Evolutionary conservation across 2,888 invertebrate genomes (phyloP).

Genomic region (Apoderus coryli): DNA sequence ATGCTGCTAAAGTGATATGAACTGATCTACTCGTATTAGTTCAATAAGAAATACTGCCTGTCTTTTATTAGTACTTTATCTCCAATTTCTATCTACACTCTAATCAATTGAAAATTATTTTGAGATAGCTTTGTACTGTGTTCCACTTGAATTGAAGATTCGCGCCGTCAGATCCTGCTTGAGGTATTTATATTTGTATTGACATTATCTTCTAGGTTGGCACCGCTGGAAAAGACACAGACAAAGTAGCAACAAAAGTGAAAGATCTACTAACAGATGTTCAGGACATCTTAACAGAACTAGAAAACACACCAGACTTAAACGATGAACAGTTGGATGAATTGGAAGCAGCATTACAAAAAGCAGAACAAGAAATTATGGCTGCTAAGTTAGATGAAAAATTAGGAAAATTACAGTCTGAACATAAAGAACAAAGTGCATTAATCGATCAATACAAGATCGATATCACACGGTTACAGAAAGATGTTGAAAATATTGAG

Average conservation of each 20-base stretch:
- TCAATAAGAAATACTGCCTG: too few species aligned
- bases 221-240: constrained; percentile 71
- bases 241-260: constrained; percentile 68
- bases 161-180: too few species aligned
- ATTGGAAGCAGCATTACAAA: constrained; percentile 44
- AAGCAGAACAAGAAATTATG: constrained; percentile 55
- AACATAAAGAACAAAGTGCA: constrained; percentile 37
- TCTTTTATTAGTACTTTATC: too few species aligned
- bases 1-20: too few species aligned
- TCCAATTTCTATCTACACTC: too few species aligned
- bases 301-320: constrained; percentile 59
- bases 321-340: constrained; percentile 50
- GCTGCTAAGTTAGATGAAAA: constrained; percentile 62
- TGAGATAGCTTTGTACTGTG: too few species aligned
- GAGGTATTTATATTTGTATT: too few species aligned
- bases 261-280: constrained; percentile 66
- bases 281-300: constrained; percentile 59
- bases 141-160: too few species aligned
- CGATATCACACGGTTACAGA: constrained; percentile 53
- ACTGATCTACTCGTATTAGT: too few species aligned
- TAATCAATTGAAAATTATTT: too few species aligned
- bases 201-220: constrained; percentile 72
- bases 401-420: constrained; percentile 56
- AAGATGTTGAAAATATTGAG: constrained; percentile 72
- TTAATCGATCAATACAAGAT: constrained; percentile 69